Evolutionary conservation across 64 coral and sea anemone genomes (phyloP), one percentile per base, ranked within the genome.

Genomic region (Acropora tenuis): DNA sequence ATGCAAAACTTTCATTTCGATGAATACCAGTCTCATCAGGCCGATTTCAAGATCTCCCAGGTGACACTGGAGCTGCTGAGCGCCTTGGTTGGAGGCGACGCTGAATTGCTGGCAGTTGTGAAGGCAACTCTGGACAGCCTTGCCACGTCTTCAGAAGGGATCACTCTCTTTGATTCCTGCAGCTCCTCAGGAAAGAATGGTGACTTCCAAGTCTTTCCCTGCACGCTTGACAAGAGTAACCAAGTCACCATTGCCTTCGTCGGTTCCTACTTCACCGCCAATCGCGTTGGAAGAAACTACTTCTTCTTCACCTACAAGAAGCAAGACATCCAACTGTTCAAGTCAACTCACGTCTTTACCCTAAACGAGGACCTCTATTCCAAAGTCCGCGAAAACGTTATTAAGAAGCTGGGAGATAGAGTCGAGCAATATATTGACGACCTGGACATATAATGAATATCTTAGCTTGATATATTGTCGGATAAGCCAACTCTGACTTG

Each of bases 161-260:
- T 63, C n/a, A 47, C 41, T n/a, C 40, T 88, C 40, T 78, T 88
- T 50, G 8, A 15, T 43, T 46, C 49, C 48, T 57, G 53, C 8
- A 88, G 72, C 40, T 0, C 20, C 12, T 78, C 74, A 15, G 5
- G 0, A 0, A 57, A 88, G 0, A 1, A 65, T 2, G 87, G 87
- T 41, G 60, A 46, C 30, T 88, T 76, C 87, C 74, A 78, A 78
- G 61, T 88, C 18, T 3, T 78, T 12, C 74, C 74, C 18, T 88
- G 87, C 87, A 78, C 48, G 44, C 73, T 88, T 41, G 82, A 85
- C 63, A 47, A 16, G 49, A 60, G 20, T 41, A 46, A 61, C 19
- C 87, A 88, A 41, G 87, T 88, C 73, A 88, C 0, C n/a, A 4
- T 88, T 46, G 11, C 72, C 19, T 78, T 77, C 42, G 2, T 88